A percentile compares a stretch with the other conserved stretches of the same genome.
phyloP scores from a whole-genome alignment of 1,140 invertebrate species.

The Laupala kohalensis region DNA sequence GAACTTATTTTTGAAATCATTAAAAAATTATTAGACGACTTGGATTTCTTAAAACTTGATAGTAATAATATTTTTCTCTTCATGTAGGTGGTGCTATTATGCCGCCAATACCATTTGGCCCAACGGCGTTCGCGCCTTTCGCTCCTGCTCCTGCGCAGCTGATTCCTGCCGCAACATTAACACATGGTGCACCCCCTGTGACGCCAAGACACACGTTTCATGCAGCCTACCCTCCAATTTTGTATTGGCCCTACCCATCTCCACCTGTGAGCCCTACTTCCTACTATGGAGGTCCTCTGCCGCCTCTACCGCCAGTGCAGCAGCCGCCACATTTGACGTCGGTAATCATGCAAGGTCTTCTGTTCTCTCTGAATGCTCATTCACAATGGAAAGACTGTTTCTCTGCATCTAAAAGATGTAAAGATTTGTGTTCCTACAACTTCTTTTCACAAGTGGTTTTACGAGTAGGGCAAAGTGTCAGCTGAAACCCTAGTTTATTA shows the following conservation, averaged over 20 bases:
- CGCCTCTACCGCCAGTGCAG: slow-evolving; percentile 21
- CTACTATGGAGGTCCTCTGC: slow-evolving; percentile 45
- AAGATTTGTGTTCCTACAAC: no score
- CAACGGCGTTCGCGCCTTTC: slow-evolving; percentile 27
- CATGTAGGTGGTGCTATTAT: slow-evolving; percentile 41
- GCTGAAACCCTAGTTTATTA: no score
- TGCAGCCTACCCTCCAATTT: slow-evolving; percentile 43
- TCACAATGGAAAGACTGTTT: no score
- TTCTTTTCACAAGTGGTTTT: no score
- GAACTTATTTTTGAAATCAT: no score
- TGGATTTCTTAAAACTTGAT: no score
- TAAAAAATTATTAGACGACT: no score
- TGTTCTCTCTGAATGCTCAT: slow-evolving; percentile 27
- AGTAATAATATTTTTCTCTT: no score
- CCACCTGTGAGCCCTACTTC: slow-evolving; percentile 80
- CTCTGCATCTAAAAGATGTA: no score
- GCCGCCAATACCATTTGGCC: slow-evolving; percentile 29
- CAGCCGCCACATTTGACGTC: slow-evolving; percentile 27
- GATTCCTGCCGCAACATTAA: slow-evolving; percentile 29
- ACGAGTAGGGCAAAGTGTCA: no score
- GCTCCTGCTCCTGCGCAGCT: slow-evolving; percentile 29
- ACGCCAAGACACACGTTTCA: slow-evolving; percentile 18
- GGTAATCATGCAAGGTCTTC: slow-evolving; percentile 36
- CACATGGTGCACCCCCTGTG: slow-evolving; percentile 19
- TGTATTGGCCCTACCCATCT: slow-evolving; percentile 85